A percentile compares a stretch with the other conserved stretches of the same genome.
Conservation (phyloP, 2,888 invertebrate species). For the Cerastis leucographa region DNA sequence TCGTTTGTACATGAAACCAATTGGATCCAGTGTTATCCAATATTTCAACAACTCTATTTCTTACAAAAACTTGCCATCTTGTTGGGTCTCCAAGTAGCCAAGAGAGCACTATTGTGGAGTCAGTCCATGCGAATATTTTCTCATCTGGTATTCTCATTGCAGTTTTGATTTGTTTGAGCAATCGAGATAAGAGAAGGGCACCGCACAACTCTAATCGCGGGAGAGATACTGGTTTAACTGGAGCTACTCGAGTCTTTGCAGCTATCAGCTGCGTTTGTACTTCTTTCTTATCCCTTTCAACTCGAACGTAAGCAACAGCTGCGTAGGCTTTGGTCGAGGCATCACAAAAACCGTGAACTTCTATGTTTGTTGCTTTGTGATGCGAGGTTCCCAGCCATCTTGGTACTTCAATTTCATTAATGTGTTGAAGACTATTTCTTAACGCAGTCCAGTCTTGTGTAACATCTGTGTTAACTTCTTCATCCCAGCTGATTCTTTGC, state of each 20-base stretch:
- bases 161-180: conserved; percentile 27
- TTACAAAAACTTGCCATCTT: conserved; percentile 26
- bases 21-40: conserved; percentile 20
- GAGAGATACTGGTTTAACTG: conserved; percentile 31
- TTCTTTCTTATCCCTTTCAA: neutral
- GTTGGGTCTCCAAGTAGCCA: conserved; percentile 27
- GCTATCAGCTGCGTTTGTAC: conserved; percentile 14
- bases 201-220: conserved; percentile 39
- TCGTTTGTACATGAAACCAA: conserved; percentile 31
- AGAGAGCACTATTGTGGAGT: conserved; percentile 24
- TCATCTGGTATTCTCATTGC: conserved; percentile 27
- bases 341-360: conserved; percentile 38
- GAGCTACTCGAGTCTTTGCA: conserved; percentile 37
- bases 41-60: conserved; percentile 33
- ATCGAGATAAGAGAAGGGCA: conserved; percentile 24
- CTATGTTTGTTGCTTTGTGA: neutral
- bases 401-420: conserved; percentile 14
- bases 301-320: conserved; percentile 33
- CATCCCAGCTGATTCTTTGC: conserved; percentile 15
- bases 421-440: conserved; percentile 16
- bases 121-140: conserved; percentile 28
- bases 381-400: conserved; percentile 19
- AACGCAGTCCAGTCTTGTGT: conserved; percentile 13
- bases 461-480: conserved; percentile 14
- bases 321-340: conserved; percentile 33